Evolutionary conservation across 2,113 vertebrate species (phyloP).

Genomic region (Melanocharis versteri): DNA sequence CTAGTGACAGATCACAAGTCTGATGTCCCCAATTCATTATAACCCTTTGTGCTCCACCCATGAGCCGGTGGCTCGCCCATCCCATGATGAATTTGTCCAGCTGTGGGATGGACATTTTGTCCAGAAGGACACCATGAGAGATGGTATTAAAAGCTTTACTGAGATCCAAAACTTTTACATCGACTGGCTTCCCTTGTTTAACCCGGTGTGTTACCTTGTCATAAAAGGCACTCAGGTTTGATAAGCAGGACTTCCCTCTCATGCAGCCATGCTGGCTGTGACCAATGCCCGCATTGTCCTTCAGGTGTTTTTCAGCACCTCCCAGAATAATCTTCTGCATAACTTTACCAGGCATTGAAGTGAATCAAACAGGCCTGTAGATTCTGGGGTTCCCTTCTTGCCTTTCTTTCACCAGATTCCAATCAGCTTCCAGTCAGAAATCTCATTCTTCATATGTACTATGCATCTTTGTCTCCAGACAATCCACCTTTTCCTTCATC

Average conservation of each 20-base stretch:
- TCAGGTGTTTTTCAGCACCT: background rate
- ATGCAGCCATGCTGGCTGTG: background rate
- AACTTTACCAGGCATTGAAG: background rate
- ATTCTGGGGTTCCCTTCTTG: background rate
- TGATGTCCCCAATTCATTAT: background rate
- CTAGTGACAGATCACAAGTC: no score
- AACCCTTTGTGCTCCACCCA: background rate
- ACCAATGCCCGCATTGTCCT: rapidly evolving
- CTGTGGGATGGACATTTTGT: background rate
- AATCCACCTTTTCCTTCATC: background rate
- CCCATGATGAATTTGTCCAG: background rate
- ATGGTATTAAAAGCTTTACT: background rate
- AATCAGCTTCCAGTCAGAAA: background rate
- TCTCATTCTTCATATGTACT: background rate
- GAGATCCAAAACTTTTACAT: background rate
- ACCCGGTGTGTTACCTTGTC: background rate
- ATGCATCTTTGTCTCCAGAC: background rate
- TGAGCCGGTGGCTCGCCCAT: background rate
- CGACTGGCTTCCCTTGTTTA: background rate
- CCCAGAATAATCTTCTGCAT: background rate
- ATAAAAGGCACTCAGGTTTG: background rate
- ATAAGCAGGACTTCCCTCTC: background rate
- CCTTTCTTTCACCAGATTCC: background rate
- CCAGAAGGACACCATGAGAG: background rate
- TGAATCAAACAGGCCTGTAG: background rate